These are phyloP conservation scores for Zaprionus davidi DNA, from an alignment of 1,140 invertebrate genomes.

Conservation along the genomic window DNA sequence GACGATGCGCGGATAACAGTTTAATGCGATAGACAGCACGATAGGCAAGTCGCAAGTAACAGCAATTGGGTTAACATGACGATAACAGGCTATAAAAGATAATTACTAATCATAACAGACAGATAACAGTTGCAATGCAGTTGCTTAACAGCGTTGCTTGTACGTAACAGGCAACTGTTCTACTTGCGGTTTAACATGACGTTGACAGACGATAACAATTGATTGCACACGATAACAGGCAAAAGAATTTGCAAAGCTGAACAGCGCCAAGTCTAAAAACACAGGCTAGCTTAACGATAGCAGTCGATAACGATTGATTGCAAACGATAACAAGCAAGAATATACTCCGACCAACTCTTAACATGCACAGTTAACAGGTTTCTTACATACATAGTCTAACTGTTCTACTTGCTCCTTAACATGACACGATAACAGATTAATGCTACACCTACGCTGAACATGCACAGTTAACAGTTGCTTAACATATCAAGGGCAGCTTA, in stretches of 20 bases:
- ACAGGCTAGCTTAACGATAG: too few relatives aligned
- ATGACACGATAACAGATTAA: too few relatives aligned
- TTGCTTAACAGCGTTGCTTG: too few relatives aligned
- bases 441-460: too few relatives aligned
- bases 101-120: too few relatives aligned
- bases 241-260: too few relatives aligned
- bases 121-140: too few relatives aligned
- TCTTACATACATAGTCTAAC: neutral
- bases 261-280: too few relatives aligned
- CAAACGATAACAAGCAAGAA: neutral
- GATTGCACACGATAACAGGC: conserved; percentile 1
- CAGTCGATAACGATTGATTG: too few relatives aligned
- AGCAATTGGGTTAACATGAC: too few relatives aligned
- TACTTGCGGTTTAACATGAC: neutral
- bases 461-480: conserved; percentile 1
- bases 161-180: neutral
- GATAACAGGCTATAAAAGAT: too few relatives aligned
- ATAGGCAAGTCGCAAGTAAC: neutral
- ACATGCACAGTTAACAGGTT: neutral
- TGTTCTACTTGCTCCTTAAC: too few relatives aligned
- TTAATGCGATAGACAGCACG: neutral
- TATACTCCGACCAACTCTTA: neutral
- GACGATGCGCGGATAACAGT: neutral
- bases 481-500: neutral
- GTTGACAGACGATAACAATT: neutral